A percentile compares a stretch with the other conserved stretches of the same genome.
These are phyloP conservation scores for Sminthopsis crassicaudata DNA, from an alignment of 2,113 vertebrate genomes.

Conservation along the genomic window DNA sequence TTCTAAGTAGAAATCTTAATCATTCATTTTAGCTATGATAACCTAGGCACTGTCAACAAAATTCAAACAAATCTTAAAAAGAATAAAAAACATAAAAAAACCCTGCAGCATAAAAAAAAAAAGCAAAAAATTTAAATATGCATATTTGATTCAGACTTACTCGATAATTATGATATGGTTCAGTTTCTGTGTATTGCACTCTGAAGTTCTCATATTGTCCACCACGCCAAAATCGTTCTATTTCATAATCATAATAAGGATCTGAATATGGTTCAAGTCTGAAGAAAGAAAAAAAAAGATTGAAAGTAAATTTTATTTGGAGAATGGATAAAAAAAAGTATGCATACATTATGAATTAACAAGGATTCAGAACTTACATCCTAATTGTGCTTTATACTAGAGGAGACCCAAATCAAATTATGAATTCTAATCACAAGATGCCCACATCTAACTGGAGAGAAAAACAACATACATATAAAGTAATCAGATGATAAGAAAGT, in stretches of 20 bases:
- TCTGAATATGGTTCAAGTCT: constrained; percentile 93
- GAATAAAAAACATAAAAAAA: neutral
- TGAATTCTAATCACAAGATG: neutral
- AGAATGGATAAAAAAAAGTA: neutral
- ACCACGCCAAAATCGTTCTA: constrained; percentile 96
- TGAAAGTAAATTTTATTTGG: constrained; percentile 29
- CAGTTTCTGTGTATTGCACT: constrained; percentile 97
- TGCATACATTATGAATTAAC: neutral
- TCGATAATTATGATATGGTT: constrained; percentile 92
- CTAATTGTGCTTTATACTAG: neutral
- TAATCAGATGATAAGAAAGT: neutral
- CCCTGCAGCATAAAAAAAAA: neutral
- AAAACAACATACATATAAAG: neutral
- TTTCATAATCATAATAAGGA: constrained; percentile 97
- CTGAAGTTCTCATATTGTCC: constrained; percentile 99
- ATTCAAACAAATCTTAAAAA: neutral
- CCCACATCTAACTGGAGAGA: neutral
- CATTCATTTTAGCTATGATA: neutral
- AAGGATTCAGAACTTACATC: neutral
- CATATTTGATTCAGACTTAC: constrained; percentile 84
- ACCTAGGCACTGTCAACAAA: neutral
- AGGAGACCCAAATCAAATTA: neutral
- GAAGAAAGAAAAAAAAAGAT: constrained; percentile 62
- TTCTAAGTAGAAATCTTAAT: neutral
- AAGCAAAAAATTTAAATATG: accelerated